Percentiles rank a stretch among this genome's conserved stretches.
Evolutionary conservation across 2,797 vertebrate genomes (phyloP).

Genomic region (Numenius phaeopus): DNA sequence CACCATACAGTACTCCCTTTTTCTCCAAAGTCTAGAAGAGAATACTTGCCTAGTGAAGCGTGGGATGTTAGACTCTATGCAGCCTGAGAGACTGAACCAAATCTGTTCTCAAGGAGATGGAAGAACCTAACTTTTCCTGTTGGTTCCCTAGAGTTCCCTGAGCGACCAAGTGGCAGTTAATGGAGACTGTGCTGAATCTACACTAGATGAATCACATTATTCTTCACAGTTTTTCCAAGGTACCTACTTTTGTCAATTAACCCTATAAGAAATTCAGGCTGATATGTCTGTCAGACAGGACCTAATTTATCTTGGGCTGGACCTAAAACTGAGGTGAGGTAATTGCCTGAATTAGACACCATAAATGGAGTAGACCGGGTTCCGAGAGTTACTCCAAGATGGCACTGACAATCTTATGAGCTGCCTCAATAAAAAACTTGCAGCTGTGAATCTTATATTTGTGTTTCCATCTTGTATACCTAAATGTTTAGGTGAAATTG

Average conservation of each 20-base stretch:
- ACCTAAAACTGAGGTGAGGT: not conserved
- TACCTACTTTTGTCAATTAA: not conserved
- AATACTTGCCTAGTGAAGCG: not conserved
- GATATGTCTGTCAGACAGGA: not conserved
- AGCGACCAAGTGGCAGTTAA: not conserved
- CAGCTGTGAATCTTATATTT: not conserved
- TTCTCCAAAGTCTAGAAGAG: not conserved
- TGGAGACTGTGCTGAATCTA: not conserved
- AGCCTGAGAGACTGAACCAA: not conserved
- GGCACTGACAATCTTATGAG: not conserved
- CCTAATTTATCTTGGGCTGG: not conserved
- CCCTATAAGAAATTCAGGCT: not conserved
- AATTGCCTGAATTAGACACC: not conserved
- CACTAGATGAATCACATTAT: not conserved
- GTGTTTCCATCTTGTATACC: not conserved
- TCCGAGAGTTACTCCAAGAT: not conserved
- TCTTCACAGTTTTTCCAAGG: not conserved
- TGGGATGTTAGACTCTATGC: not conserved
- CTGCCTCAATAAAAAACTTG: not conserved
- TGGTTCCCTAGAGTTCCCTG: not conserved
- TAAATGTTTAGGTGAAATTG: not conserved
- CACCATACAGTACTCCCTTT: not conserved
- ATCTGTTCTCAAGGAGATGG: not conserved
- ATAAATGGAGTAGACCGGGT: not conserved
- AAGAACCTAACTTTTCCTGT: not conserved